phyloP scores from a whole-genome alignment of 2,888 invertebrate genomes.

The Galerucella pusilla region DNA sequence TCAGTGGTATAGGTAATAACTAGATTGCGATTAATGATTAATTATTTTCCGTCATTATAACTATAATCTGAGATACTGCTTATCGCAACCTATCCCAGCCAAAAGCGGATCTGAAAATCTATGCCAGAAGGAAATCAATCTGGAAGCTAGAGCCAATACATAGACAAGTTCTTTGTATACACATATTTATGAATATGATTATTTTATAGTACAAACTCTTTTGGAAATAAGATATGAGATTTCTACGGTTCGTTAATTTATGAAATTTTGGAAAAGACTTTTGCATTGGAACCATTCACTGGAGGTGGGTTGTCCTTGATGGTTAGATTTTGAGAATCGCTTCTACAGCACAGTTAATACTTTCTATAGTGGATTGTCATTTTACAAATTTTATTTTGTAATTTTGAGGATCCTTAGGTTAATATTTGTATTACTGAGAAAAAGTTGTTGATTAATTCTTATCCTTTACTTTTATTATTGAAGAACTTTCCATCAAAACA shows the following conservation, averaged over 20 bases:
- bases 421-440: constrained; percentile 46
- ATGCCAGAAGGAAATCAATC: constrained; percentile 14
- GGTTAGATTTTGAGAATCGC: constrained; percentile 8
- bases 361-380: constrained; percentile 61
- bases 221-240: no score
- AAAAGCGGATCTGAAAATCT: constrained; percentile 10
- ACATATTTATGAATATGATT: not conserved
- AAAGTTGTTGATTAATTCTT: constrained; percentile 55
- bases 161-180: not conserved
- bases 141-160: not conserved
- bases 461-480: constrained; percentile 57
- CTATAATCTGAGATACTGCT: constrained; percentile 26
- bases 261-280: not conserved
- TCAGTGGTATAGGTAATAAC: constrained; percentile 41
- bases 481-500: constrained; percentile 50
- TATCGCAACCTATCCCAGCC: constrained; percentile 45
- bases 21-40: constrained; percentile 45
- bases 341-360: constrained; percentile 45
- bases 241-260: not conserved
- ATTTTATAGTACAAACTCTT: not conserved
- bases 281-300: not conserved
- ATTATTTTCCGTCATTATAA: constrained; percentile 25
- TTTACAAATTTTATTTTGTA: constrained; percentile 52
- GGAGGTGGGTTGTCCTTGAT: not conserved
- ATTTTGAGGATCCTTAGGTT: constrained; percentile 51